Conservation (phyloP, 2,888 invertebrate species). For the Alviniconcha strummeri region DNA sequence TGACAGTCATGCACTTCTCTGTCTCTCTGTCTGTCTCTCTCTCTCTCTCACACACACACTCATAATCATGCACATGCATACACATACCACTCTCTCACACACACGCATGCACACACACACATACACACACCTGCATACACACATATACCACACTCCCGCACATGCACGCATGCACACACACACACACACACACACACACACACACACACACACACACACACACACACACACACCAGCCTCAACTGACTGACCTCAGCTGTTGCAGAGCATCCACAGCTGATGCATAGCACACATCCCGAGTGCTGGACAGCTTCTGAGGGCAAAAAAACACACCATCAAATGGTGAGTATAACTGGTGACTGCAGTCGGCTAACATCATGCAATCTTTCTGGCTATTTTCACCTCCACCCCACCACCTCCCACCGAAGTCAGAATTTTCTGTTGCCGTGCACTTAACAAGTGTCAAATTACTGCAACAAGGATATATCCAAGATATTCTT, state of each 20-base stretch:
- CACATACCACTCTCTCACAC: no score
- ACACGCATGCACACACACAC: neutral
- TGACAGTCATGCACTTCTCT: no score
- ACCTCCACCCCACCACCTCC: neutral
- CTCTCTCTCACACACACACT: no score
- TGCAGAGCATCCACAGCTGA: constrained; percentile 86
- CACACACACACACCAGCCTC: neutral
- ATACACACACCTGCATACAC: constrained; percentile 4
- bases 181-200: no score
- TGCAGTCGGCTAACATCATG: neutral
- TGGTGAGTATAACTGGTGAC: no score
- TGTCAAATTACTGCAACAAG: no score
- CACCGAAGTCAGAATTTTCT: neutral
- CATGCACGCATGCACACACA: neutral
- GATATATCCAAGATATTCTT: no score
- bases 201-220: no score
- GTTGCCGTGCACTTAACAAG: no score
- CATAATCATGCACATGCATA: no score
- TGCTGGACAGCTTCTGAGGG: constrained; percentile 67
- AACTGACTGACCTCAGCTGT: constrained; percentile 76
- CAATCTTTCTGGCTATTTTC: no score
- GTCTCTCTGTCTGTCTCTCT: no score
- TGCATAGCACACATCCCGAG: constrained; percentile 76
- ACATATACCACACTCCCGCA: neutral
- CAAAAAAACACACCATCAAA: neutral